These are phyloP conservation scores for Sterrhoptilus dennistouni DNA, from an alignment of 2,113 vertebrate genomes.

Conservation along the genomic window DNA sequence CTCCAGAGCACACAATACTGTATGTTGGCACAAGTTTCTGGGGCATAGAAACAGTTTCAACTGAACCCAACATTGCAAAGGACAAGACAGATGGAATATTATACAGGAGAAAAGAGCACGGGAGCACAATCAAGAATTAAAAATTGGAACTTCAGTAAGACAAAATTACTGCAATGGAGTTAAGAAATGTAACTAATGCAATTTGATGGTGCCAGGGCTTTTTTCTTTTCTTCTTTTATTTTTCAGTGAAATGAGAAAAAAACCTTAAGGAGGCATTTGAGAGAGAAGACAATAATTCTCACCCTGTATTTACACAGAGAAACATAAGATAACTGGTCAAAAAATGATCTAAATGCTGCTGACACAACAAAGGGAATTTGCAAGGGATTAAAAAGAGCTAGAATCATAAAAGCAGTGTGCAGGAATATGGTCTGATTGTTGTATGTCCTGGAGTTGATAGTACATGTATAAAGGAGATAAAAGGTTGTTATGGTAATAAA, in stretches of 20 bases:
- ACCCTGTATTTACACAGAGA: not conserved
- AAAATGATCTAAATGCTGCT: not conserved
- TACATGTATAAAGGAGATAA: not conserved
- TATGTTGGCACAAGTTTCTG: not conserved
- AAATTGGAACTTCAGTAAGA: not conserved
- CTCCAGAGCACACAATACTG: not conserved
- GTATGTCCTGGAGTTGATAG: not conserved
- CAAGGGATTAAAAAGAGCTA: not conserved
- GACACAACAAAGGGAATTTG: not conserved
- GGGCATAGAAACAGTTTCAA: not conserved
- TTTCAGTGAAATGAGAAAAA: not conserved
- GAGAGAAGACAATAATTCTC: not conserved
- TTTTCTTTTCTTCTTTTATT: not conserved
- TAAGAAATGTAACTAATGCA: not conserved
- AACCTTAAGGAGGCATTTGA: not conserved
- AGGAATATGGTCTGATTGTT: not conserved
- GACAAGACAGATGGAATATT: not conserved
- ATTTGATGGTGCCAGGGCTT: not conserved
- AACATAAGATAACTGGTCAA: not conserved
- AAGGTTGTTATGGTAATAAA: conserved; percentile 14
- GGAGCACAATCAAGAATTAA: not conserved
- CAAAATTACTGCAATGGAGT: not conserved
- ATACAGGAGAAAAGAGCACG: accelerated
- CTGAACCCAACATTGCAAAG: not conserved
- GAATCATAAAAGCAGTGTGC: not conserved